phyloP scores from a whole-genome alignment of 2,888 invertebrate species.

The Oscheius sp. region DNA sequence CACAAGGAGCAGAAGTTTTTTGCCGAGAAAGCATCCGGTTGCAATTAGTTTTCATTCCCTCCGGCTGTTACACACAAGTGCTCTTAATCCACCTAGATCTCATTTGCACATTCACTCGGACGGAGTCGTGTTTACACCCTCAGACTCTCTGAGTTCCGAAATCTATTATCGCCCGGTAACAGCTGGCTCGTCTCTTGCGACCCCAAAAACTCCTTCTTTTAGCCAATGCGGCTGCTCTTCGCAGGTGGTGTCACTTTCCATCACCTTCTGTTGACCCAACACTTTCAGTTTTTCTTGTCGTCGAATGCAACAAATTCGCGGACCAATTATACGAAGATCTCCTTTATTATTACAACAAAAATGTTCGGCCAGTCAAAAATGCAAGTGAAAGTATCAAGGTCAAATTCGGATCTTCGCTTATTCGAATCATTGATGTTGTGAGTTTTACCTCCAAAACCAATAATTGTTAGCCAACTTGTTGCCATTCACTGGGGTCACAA shows the following conservation, averaged over 20 bases:
- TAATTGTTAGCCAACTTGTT: not conserved
- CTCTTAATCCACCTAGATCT: constrained; percentile 22
- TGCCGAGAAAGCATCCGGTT: no score
- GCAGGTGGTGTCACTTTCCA: constrained; percentile 12
- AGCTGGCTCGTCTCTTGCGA: constrained; percentile 2
- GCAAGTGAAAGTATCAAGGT: constrained; percentile 65
- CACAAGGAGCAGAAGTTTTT: no score
- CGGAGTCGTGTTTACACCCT: constrained; percentile 15
- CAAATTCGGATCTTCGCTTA: constrained; percentile 69
- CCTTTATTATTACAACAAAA: constrained; percentile 70
- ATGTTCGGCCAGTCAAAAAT: constrained; percentile 67
- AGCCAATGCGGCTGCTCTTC: constrained; percentile 24
- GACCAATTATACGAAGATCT: constrained; percentile 70
- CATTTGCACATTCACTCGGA: constrained; percentile 21
- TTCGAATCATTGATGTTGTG: constrained; percentile 69
- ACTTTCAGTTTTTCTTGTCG: constrained; percentile 21
- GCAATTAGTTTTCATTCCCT: no score
- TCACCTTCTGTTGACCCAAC: not conserved
- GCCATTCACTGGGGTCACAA: constrained; percentile 23
- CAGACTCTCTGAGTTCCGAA: constrained; percentile 5
- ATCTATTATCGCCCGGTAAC: constrained; percentile 24
- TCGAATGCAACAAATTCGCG: constrained; percentile 46
- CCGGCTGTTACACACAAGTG: no score
- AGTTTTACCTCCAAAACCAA: constrained; percentile 33
- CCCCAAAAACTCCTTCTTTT: not conserved